Evolutionary conservation across 2,113 vertebrate species (phyloP), one percentile per base, ranked within the genome.

Genomic region (Melanocharis versteri): DNA sequence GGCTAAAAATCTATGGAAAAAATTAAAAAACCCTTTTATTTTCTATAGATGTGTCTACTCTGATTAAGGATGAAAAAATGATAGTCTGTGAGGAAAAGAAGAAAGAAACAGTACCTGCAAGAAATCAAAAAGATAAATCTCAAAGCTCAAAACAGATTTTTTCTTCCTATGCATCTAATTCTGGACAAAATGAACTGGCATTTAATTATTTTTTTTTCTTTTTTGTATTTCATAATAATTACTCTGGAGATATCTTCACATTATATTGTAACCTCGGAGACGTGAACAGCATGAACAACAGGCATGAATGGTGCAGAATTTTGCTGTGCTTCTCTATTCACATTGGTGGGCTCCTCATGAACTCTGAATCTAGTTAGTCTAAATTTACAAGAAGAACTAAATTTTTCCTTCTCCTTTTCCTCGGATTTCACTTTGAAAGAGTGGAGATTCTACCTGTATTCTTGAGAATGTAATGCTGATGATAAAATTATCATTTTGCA

Each of bases 301-400:
- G 13, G 4, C 8, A 22, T 31, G 21, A 22, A 44, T 7, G 16
- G 6, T 8, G 14, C 7, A 72, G 53, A 57, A 44, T 28, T 79
- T 71, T 66, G 5, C 4, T 80, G 10, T 54, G 13, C 40, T 71
- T 56, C 16, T 61, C 47, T 40, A 11, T 57, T 64, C 45, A 40
- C 0, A 0, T 47, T 69, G 19, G 2, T 8, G 2, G 21, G 8
- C 19, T 77, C 4, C 15, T 79, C 22, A 15, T 40, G 7, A 81
- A n/a, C 3, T 56, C 10, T 76, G 45, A 87, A 54, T 42, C 30
- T 30, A 70, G 48, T 3, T 5, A 53, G 17, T 5, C 13, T 81
- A 75, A 89, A 65, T 61, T 44, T 65, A 51, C 19, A 39, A 37
- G 31, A 68, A 83, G 9, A 61, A 11, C 10, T 40, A 50, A 8